phyloP scores from a whole-genome alignment of 2,113 vertebrate species.

The Ginglymostoma cirratum region DNA sequence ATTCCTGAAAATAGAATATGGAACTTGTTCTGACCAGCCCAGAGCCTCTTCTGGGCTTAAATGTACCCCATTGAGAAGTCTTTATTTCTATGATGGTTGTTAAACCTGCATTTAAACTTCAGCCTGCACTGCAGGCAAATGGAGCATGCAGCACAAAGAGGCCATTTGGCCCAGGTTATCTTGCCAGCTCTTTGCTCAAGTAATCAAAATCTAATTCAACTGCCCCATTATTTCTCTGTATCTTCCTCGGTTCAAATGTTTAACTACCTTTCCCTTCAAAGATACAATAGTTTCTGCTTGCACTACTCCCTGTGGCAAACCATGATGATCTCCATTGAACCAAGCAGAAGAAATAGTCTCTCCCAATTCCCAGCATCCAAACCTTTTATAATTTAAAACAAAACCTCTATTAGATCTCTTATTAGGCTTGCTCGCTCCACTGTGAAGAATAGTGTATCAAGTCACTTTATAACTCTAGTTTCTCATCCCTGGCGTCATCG shows the following conservation, averaged over 20 bases:
- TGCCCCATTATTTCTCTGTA: neutral
- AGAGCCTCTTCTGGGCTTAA: neutral
- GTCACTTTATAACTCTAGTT: neutral
- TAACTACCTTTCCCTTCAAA: neutral
- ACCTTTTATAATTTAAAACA: conserved; percentile 2
- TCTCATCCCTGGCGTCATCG: neutral
- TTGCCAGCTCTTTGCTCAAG: neutral
- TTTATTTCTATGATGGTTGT: neutral
- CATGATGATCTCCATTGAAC: neutral
- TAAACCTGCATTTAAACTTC: neutral
- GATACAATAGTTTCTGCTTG: neutral
- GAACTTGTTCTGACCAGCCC: neutral
- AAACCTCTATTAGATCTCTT: neutral
- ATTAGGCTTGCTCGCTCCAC: neutral
- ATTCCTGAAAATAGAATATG: neutral
- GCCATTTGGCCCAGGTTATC: neutral
- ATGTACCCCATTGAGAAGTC: neutral
- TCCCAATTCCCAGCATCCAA: neutral
- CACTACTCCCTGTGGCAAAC: neutral
- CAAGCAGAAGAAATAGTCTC: neutral
- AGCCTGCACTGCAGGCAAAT: neutral
- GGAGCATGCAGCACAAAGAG: neutral
- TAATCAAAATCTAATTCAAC: neutral
- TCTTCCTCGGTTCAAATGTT: neutral
- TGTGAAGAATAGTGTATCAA: neutral